Conservation (phyloP, 2,113 vertebrate genomes). For the Alces alces region DNA sequence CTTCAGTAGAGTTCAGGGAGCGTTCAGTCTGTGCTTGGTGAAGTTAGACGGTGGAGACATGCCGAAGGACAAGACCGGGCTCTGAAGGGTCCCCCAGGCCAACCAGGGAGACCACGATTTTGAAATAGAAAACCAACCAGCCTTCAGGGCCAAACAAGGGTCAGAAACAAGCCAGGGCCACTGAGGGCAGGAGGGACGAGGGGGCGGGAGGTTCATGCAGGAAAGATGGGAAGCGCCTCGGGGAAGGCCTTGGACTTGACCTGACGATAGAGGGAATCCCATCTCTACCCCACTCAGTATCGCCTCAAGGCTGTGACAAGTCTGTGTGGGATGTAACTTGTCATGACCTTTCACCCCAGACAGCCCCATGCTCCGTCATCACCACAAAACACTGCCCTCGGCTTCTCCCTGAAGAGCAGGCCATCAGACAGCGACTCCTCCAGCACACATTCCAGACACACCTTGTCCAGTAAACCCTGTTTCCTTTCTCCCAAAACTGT, state of each 20-base stretch:
- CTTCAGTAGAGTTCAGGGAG: neutral
- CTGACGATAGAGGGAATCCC: accelerated
- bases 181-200: neutral
- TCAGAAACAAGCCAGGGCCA: neutral
- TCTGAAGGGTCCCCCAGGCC: neutral
- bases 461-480: accelerated
- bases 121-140: neutral
- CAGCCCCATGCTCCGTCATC: too few relatives aligned
- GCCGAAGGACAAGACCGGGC: too few relatives aligned
- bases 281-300: neutral
- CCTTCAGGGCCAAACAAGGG: neutral
- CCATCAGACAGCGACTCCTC: accelerated
- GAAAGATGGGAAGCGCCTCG: accelerated
- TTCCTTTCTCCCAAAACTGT: neutral
- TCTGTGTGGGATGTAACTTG: neutral
- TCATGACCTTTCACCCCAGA: neutral
- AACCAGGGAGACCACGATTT: neutral
- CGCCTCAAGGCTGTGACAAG: neutral
- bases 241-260: neutral
- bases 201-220: accelerated
- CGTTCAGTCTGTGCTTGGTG: accelerated
- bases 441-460: neutral
- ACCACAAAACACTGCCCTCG: accelerated
- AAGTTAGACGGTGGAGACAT: neutral
- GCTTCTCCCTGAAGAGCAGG: neutral